Evolutionary conservation across 2,113 vertebrate genomes (phyloP).

Genomic region (Platichthys flesus): DNA sequence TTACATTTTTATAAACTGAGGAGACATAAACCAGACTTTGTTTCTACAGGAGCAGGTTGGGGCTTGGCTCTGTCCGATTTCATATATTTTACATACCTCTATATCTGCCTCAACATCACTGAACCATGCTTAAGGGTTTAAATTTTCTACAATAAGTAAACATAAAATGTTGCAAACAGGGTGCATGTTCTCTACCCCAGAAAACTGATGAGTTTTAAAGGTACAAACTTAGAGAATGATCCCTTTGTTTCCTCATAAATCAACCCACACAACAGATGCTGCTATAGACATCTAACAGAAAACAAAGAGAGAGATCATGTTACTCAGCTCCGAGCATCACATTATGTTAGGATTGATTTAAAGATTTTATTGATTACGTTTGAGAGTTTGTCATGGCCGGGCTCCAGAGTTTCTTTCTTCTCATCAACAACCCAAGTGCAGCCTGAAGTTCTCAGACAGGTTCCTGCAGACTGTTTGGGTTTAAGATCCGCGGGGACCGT

Average conservation of each 20-base stretch:
- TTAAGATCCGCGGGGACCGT: not conserved
- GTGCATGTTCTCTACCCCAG: too few relatives aligned
- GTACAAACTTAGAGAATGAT: too few relatives aligned
- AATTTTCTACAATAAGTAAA: not conserved
- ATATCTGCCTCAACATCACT: not conserved
- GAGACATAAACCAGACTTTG: not conserved
- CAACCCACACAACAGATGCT: not conserved
- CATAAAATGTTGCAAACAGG: too few relatives aligned
- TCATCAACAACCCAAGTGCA: not conserved
- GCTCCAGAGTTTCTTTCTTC: not conserved
- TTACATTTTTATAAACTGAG: not conserved
- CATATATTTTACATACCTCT: not conserved
- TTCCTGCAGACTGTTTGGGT: not conserved
- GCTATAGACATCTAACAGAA: not conserved
- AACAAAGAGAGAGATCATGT: too few relatives aligned
- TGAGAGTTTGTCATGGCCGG: not conserved
- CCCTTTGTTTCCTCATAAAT: too few relatives aligned
- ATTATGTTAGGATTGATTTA: not conserved
- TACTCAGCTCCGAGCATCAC: not conserved
- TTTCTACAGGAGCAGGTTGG: not conserved
- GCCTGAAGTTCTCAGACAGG: not conserved
- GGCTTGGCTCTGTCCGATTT: not conserved
- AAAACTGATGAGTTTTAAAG: too few relatives aligned
- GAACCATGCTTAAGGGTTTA: not conserved
- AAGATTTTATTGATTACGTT: too few relatives aligned